Conservation (phyloP, 2,888 invertebrate genomes). For the Branchipolynoe longqiensis region DNA sequence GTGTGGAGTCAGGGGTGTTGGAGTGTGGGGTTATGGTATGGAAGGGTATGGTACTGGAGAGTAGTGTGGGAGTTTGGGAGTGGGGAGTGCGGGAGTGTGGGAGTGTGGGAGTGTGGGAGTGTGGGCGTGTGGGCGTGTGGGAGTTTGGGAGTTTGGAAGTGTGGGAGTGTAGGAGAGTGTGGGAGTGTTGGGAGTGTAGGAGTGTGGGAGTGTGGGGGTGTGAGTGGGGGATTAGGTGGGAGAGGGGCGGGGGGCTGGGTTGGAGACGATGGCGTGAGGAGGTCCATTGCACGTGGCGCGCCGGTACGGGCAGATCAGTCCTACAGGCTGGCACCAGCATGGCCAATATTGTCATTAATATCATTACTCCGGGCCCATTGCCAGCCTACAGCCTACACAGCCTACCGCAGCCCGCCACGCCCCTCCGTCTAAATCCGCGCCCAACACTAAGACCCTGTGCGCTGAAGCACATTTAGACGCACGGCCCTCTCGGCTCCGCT, state of each 20-base stretch:
- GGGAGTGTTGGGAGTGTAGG: not conserved
- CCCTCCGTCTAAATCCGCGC: no score
- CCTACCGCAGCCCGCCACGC: not conserved
- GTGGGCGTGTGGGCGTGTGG: not conserved
- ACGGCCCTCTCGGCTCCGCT: no score
- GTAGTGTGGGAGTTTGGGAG: not conserved
- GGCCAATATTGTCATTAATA: conserved; percentile 56
- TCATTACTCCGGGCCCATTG: conserved; percentile 16
- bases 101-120: not conserved
- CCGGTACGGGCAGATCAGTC: conserved; percentile 12
- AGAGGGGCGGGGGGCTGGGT: not conserved
- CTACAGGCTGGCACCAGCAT: conserved; percentile 14
- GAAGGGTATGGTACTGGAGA: no score
- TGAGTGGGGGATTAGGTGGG: no score
- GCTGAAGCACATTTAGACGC: no score
- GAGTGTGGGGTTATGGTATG: no score
- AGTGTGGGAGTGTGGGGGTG: not conserved
- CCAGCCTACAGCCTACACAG: not conserved
- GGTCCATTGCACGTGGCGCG: conserved; percentile 8
- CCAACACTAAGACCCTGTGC: no score
- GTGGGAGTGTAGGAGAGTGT: not conserved
- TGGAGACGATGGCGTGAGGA: not conserved
- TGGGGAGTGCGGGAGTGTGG: not conserved
- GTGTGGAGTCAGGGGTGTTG: no score
- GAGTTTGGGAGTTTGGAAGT: no score